Conservation (phyloP, 64 coral and sea anemone genomes). For the Acropora yongei region DNA sequence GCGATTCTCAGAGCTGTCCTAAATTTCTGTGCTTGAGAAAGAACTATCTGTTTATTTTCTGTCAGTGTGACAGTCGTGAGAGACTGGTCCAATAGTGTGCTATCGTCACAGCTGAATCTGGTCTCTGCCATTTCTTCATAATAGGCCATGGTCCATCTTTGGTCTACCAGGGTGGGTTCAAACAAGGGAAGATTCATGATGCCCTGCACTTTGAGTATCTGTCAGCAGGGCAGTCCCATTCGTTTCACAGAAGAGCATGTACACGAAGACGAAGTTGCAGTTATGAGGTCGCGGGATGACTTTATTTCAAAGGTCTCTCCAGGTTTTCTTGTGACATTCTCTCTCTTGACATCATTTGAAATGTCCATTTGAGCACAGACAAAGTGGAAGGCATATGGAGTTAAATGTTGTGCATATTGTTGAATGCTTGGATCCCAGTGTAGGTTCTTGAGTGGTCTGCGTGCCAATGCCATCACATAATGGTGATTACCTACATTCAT, state of each 20-base stretch:
- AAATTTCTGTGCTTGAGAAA: conserved; percentile 36
- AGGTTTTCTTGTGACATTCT: neutral
- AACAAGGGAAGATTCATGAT: conserved; percentile 40
- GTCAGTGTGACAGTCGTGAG: conserved; percentile 1
- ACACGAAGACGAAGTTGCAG: conserved; percentile 12
- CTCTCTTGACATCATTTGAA: neutral
- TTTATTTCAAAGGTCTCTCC: neutral
- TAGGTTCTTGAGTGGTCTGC: conserved; percentile 23
- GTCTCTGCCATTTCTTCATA: neutral
- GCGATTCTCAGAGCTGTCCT: conserved; percentile 10
- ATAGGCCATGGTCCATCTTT: conserved; percentile 49
- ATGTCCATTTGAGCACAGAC: conserved; percentile 27
- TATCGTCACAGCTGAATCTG: neutral
- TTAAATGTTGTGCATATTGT: conserved; percentile 36
- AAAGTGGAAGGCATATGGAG: conserved; percentile 48
- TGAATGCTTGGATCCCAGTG: neutral
- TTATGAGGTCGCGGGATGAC: neutral
- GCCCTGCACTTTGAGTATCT: conserved; percentile 31
- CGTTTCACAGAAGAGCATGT: conserved; percentile 37
- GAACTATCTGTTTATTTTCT: conserved; percentile 7
- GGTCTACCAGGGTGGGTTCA: conserved; percentile 29
- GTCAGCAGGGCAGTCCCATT: conserved; percentile 48
- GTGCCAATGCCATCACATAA: conserved; percentile 1
- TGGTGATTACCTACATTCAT: conserved; percentile 20
- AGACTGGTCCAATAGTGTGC: neutral